Conservation (phyloP, 2,113 vertebrate species). For the Nannospalax galili region DNA sequence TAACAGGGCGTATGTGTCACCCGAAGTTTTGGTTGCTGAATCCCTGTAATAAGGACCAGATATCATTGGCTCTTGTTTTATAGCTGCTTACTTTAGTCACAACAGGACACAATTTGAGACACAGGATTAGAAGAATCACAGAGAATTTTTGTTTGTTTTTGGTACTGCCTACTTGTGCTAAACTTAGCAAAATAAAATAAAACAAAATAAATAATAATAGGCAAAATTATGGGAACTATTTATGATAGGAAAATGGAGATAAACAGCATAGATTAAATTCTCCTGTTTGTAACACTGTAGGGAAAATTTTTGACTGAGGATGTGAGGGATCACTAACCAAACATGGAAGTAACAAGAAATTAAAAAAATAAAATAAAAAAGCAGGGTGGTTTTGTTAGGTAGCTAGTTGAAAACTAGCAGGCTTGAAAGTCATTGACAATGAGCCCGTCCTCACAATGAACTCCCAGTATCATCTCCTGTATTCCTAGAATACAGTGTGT, state of each 20-base stretch:
- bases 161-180: neutral
- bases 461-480: neutral
- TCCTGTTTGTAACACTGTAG: neutral
- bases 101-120: neutral
- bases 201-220: neutral
- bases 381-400: neutral
- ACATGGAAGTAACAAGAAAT: neutral
- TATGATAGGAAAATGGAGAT: neutral
- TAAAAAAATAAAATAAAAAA: neutral
- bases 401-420: neutral
- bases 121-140: neutral
- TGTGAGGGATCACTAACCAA: neutral
- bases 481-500: neutral
- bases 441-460: neutral
- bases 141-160: neutral
- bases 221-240: neutral
- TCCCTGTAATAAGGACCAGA: neutral
- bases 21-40: neutral
- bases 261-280: neutral
- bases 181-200: neutral
- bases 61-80: neutral
- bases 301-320: neutral
- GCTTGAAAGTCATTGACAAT: neutral
- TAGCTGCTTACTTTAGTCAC: neutral
- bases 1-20: neutral